Evolutionary conservation across 2,113 vertebrate genomes (phyloP), one percentile per base, ranked within the genome.

Genomic region (Balaeniceps rex): DNA sequence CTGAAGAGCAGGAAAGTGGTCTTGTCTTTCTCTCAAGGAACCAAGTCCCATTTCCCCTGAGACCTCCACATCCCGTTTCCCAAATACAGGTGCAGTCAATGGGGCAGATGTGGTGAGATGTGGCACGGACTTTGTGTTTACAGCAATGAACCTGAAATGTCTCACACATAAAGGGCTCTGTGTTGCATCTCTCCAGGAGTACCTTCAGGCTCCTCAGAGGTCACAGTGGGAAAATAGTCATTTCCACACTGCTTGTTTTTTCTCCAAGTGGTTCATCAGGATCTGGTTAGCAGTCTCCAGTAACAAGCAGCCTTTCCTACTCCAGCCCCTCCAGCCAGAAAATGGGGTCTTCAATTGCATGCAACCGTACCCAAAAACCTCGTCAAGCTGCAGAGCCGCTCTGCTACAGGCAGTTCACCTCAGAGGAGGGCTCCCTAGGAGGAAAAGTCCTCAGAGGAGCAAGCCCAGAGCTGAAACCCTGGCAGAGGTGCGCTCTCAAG

Each of bases 271-370:
- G 3, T 54, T 86, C 63, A 57, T 22, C 25, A n/a, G 18, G 40
- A 65, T 51, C 51, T 77, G 24, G 28, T 70, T 34, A 74, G 40
- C 8, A 79, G 57, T 71, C 52, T 63, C 44, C 31, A 57, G 26
- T 40, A 75, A 46, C 22, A 57, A 49, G 36, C 24, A 83, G 24
- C 33, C 70, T 54, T 61, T 24, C 49, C 54, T 71, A 17, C 13
- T 65, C 19, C 46, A 81, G 26, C 17, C 11, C 14, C 24, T 2
- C 0, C 2, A 34, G 8, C 12, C 63, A 90, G 46, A 72, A 74
- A 72, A 55, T 0, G 0, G 7, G 4, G 3, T 75, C 22, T 85
- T 65, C 1, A 6, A 1, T 49, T 54, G 14, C 12, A 1, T 42
- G 33, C 21, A 40, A 11, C 38, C 31, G 10, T 60, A 83, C 11